Base-by-base conservation (phyloP, 2,888 invertebrate species). In the Meloe dianella region DNA sequence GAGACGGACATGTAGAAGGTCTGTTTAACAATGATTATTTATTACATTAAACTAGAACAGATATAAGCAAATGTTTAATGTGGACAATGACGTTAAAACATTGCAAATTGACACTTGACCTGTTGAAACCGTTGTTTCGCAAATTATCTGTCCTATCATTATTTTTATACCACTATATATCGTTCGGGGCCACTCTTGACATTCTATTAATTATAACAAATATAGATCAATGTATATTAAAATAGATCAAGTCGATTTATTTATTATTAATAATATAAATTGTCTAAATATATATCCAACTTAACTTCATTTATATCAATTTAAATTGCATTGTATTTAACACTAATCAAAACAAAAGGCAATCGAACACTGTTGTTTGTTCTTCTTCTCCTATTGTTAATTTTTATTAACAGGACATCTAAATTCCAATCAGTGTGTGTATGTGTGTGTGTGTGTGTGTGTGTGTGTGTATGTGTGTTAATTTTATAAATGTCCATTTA, bases 61-160 rank as follows among this genome's bases (percentile, higher is more conserved):
- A 47, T 20, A 20, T 47, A 47, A 20, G 47, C 47, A 12, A 47
- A 47, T 62, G 65, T 41, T 68, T 68, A 66, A 66, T 64, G 35
- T 77, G 77, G 75, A 77, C 78, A 78, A 79, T 75, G 76, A 79
- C 76, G 78, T 80, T 80, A 79, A 79, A 79, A 79, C 75, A 78
- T 77, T 72, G 78, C 77, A 76, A 81, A 80, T 80, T 81, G 81
- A 82, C 81, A 80, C 76, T 80, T 81, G 81, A 81, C 82, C 80
- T 73, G 74, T 70, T 75, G 75, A 77, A 78, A 78, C 74, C 76
- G 78, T 76, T 77, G 75, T 75, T 73, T 75, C 75, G 78, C 79
- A 79, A 80, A 80, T 80, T 80, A 73, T 75, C 77, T 10, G 20
- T 10, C 20, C 47, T 47, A 8, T n/a, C 8, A 41, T 41, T 41